These are phyloP conservation scores for Rynchops niger DNA, from an alignment of 2,113 vertebrate species.

Conservation along the genomic window DNA sequence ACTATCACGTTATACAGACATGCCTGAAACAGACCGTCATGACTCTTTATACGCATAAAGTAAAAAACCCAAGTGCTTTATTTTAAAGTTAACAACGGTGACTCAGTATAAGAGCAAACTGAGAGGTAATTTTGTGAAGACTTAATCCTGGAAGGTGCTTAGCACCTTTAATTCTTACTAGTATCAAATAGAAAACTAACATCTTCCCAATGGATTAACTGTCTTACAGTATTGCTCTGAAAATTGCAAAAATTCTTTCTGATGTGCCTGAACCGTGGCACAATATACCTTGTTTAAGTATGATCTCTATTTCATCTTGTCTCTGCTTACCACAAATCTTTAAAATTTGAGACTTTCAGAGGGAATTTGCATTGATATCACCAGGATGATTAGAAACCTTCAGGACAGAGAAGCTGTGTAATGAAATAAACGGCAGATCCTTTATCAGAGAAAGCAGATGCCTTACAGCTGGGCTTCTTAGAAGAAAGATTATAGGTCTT, in stretches of 20 bases:
- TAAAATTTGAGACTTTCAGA: slow-evolving; percentile 32
- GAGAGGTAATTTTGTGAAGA: background rate
- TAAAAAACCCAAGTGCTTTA: background rate
- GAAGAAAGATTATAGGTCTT: slow-evolving; percentile 30
- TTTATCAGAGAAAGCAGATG: slow-evolving; percentile 38
- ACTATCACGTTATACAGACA: background rate
- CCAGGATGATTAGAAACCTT: slow-evolving; percentile 43
- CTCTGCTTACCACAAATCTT: background rate
- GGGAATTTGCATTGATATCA: slow-evolving; percentile 62
- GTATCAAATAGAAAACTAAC: background rate
- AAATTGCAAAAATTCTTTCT: slow-evolving; percentile 10
- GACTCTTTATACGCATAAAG: background rate
- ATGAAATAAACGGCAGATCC: slow-evolving; percentile 58
- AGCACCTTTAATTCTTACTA: background rate
- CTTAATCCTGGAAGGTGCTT: background rate
- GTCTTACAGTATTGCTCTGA: background rate
- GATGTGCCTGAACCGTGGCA: background rate
- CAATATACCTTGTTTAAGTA: background rate
- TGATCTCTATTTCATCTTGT: slow-evolving; percentile 13
- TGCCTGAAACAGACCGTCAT: background rate
- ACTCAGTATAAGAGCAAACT: background rate
- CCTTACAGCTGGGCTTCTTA: slow-evolving; percentile 23
- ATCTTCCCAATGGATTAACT: background rate
- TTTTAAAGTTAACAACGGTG: background rate
- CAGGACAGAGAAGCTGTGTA: slow-evolving; percentile 27